Base-by-base conservation (phyloP, 2,888 invertebrate species). In the Andrena minutula region DNA sequence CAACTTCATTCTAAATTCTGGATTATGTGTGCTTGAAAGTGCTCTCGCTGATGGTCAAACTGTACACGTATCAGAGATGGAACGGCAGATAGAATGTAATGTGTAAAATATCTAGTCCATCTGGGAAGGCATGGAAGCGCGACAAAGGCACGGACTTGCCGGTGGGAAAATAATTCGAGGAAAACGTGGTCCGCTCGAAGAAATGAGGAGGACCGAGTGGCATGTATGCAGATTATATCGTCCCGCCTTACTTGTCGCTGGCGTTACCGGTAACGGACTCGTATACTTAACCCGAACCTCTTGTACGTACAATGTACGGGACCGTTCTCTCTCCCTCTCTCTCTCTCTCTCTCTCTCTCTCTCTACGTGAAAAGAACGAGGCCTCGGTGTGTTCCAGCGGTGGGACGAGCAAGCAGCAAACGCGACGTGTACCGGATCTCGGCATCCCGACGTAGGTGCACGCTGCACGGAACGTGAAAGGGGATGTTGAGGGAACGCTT, bases 401-500 rank as follows among this genome's bases (percentile, higher is more conserved):
- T 60, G 32, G 70, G 51, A 28, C 30, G 41, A 64, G 47, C 20
- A 26, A 26, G 16, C 66, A 35, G 49, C 41, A 23, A 41, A 35
- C 60, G 73, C 61, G 70, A 69, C 74, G 77, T 68, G 79, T 78
- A 75, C 84, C 81, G 88, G 75, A 84, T 83, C 79, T 71, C 64
- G 53, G 66, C 70, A 77, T 74, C 56, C 23, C 65, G 60, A 68
- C 65, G 82, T 83, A 88, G 86, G 88, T 79, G 86, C 70, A 78
- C 81, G 20, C 82, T 79, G 86, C 70, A 78, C 81, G 10, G 83
- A 83, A 82, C 74, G 83, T 72, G 83, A 86, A 86, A 82, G 73
- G 79, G 79, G 75, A 76, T 68, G 83, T 65, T 70, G 75, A 85
- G 86, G 87, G 90, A 91, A 88, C 88, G 90, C 88, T 87, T 90